Evolutionary conservation across 1,140 invertebrate species (phyloP), one percentile per base, ranked within the genome.

Genomic region (Dysdera silvatica): DNA sequence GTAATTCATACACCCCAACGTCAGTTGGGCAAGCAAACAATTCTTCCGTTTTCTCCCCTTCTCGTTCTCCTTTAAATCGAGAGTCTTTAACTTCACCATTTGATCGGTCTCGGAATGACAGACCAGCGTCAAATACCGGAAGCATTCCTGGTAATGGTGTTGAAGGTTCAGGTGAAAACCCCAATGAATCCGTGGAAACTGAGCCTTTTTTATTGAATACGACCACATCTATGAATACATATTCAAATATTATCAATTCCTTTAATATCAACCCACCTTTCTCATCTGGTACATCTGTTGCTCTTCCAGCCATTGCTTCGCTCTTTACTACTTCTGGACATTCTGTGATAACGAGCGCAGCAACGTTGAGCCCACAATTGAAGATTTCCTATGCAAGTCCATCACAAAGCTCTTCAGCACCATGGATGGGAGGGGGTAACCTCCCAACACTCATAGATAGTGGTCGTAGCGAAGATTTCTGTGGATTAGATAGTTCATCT

Each of bases 141-240:
- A 47, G 16, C 14, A 47, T 12, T 16, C 56, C 61, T 24, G 53
- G n/a, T 14, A 23, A 32, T 33, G 5, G 32, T 16, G 12, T 16
- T 59, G 56, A 54, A 33, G 24, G 18, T 24, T 35, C n/a, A 24
- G 53, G 29, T 49, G 20, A 29, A 51, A 62, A 31, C 53, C 8
- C 33, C n/a, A 64, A 62, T 18, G 37, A 52, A 52, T 32, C 58
- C 14, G 2, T 47, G 6, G 57, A 66, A 23, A 40, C 61, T 20
- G 66, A 67, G 31, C 57, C 57, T 70, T 71, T 71, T 70, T 70
- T 71, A 70, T 68, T 64, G 63, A 70, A 64, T 70, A 68, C 69
- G 68, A 69, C 69, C 62, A 70, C 69, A 66, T 70, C 69, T 70
- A 70, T 70, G 69, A 70, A 66, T 70, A 70, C 69, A 69, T 70